These are phyloP conservation scores for Trisateles emortualis DNA, from an alignment of 2,888 invertebrate species.

Conservation along the genomic window DNA sequence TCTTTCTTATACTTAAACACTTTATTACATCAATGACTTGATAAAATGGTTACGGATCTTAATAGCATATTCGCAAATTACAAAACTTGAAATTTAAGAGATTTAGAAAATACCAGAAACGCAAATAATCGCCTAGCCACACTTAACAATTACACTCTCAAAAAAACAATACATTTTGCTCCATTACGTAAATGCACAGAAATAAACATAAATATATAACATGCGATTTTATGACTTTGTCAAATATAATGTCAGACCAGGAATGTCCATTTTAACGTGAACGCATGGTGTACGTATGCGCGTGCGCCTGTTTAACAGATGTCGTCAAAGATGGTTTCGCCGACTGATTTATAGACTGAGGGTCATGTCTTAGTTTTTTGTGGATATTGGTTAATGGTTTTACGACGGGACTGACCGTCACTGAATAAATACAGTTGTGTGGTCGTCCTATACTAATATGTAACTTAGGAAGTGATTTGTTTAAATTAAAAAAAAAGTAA, in stretches of 20 bases:
- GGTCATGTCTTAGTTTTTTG: constrained; percentile 54
- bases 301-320: constrained; percentile 64
- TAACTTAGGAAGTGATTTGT: constrained; percentile 3
- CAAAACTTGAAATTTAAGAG: too few species aligned
- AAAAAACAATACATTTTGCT: too few species aligned
- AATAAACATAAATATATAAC: too few species aligned
- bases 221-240: not conserved
- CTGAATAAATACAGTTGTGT: constrained; percentile 57
- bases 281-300: constrained; percentile 26
- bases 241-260: not conserved
- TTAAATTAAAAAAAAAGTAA: not conserved
- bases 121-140: too few species aligned
- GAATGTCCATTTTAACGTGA: constrained; percentile 16
- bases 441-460: constrained; percentile 32
- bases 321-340: constrained; percentile 61
- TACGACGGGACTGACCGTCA: constrained; percentile 52
- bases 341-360: constrained; percentile 69
- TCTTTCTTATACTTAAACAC: too few species aligned
- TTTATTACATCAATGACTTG: too few species aligned
- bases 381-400: constrained; percentile 44
- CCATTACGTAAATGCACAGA: too few species aligned
- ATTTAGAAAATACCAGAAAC: too few species aligned
- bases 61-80: too few species aligned
- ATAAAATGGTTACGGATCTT: too few species aligned
- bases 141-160: too few species aligned